phyloP scores from a whole-genome alignment of 2,797 vertebrate species.

The Anableps anableps region DNA sequence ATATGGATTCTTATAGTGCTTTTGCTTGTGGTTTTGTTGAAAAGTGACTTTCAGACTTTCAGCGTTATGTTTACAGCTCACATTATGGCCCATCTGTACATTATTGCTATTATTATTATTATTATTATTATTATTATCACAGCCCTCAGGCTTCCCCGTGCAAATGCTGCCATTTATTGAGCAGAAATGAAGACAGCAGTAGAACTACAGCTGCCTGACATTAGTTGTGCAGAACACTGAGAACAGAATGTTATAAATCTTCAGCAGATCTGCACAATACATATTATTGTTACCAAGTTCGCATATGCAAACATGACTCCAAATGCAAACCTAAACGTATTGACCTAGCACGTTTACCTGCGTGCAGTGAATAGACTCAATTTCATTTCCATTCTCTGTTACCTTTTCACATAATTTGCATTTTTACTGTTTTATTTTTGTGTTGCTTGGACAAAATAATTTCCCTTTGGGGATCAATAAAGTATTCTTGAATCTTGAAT shows the following conservation, averaged over 20 bases:
- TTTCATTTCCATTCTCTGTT: not conserved
- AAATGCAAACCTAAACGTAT: not conserved
- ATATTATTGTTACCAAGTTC: not conserved
- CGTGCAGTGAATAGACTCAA: not conserved
- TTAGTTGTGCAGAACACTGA: slow-evolving; percentile 3
- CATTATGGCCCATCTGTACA: slow-evolving; percentile 3
- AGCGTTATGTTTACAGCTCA: not conserved
- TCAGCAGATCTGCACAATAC: not conserved
- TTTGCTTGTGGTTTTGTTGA: not conserved
- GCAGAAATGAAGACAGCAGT: slow-evolving; percentile 3
- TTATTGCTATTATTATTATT: not conserved
- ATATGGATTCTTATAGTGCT: not conserved
- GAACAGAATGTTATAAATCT: not conserved
- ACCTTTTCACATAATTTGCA: not conserved
- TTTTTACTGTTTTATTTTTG: too few relatives aligned
- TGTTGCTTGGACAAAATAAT: too few relatives aligned
- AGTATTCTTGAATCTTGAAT: too few relatives aligned
- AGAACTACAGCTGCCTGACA: not conserved
- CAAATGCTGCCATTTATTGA: slow-evolving; percentile 1
- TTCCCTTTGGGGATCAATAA: too few relatives aligned
- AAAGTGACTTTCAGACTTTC: slow-evolving; percentile 6
- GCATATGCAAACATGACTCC: not conserved
- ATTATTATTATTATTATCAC: not conserved
- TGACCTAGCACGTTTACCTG: not conserved
- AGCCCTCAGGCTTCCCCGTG: not conserved